Base-by-base conservation (phyloP, 1,140 invertebrate genomes). In the Colletes latitarsis region DNA sequence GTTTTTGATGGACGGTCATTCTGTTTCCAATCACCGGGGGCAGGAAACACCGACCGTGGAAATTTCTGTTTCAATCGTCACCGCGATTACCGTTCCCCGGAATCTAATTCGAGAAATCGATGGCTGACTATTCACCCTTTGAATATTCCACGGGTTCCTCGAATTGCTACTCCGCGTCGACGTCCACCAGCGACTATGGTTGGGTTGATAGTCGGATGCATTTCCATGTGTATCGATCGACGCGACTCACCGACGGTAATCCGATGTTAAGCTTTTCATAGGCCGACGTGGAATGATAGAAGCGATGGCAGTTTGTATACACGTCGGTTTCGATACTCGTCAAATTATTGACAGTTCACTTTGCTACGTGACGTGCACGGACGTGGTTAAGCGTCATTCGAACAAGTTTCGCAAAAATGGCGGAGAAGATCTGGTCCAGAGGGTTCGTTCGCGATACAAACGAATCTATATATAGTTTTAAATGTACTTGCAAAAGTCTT, bases 201-300 rank as follows among this genome's bases (percentile, higher is more conserved):
- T 30, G 5, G 19, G 43, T 80, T 30, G 77, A 66, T 75, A 67
- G 41, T 67, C 21, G 17, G 62, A 58, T 52, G 30, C 46, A 75
- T 80, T 80, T 80, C 77, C 53, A 60, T 58, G 63, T 41, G 21
- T 60, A 80, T 80, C 77, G 77, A 79, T 79, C 77, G 77, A 8
- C 68, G 3, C 41, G 41, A 43, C 17, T 46, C 6, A 6, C 8
- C 41, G 10, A 21, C 8, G 41, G 43, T 80, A 80, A 80, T 80
- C 77, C 71, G 52, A 39, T 67, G 77, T 66, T 80, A 73, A 80
- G 77, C 77, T 67, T 75, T 80, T 80, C 52, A 80, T 80, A 75
- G 77, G 52, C 15, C 43, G 63, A 52, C 53, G 62, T 41, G 63
- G 53, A 80, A 41, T 60, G 64, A 67, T 53, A 67, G 21, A 43